Evolutionary conservation across 2,797 vertebrate species (phyloP), one percentile per base, ranked within the genome.

Genomic region (Oreortyx pictus): DNA sequence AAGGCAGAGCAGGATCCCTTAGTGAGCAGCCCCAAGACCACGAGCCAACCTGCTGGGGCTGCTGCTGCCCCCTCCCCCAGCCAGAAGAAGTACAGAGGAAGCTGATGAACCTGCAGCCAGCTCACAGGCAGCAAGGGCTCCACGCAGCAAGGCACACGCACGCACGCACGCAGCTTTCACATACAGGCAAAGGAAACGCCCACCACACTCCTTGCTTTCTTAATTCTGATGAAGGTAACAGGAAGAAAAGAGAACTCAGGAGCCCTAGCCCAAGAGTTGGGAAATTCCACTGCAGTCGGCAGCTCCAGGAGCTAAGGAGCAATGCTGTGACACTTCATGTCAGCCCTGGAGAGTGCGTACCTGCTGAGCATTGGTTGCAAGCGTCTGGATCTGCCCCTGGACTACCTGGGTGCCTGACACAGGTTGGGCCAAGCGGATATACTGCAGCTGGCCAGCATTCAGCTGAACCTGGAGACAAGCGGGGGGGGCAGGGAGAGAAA

Each of bases 311-410:
- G 86, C 61, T 35, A 1, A 82, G 73, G 87, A 66, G 56, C 64
- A 50, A 31, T 39, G 41, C 47, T 64, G 73, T 43, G 76, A 19
- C 44, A 31, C 75, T 49, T 27, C 4, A 49, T 12, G 66, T 43
- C 76, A 78, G 92, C 61, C 87, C 70, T 68, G 91, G 46, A 4
- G 14, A 52, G 80, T 83, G 95, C 94, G 1, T 98, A 99, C 99
- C 99, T 99, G 99, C 97, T 99, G 99, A n/a, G 99, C 97, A 95
- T 98, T 99, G 96, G 98, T 97, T 89, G 99, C 97, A 66, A 99
- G 98, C 24, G 99, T 99, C 98, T 99, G 99, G 97, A 99, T 99
- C 97, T 99, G 99, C 96, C 99, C 99, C 97, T 99, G 99, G 86
- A 99, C 99, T 70, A 99, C 99, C 96, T 99, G 99, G 43, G 99